Conservation (phyloP, 2,888 invertebrate genomes). For the Pachycephus smyrnensis region DNA sequence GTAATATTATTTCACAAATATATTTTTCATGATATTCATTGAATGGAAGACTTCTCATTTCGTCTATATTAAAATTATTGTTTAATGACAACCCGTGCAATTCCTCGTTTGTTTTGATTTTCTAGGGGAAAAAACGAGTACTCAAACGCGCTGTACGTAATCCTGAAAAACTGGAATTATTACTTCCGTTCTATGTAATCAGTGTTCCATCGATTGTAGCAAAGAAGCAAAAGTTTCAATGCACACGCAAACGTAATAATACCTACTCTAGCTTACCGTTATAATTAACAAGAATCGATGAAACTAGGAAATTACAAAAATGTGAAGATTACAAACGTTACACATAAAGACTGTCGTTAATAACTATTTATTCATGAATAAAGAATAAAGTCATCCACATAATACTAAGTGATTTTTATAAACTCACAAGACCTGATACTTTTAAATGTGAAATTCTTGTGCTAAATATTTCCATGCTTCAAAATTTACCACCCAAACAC, state of each 20-base stretch:
- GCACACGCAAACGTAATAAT: neutral
- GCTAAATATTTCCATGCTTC: neutral
- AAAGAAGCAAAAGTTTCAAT: neutral
- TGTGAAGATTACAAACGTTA: neutral
- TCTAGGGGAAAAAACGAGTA: neutral
- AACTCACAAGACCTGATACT: neutral
- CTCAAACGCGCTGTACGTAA: neutral
- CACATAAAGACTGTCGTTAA: neutral
- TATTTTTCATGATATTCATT: neutral
- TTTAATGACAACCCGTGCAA: neutral
- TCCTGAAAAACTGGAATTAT: neutral
- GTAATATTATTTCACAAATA: slow-evolving; percentile 11
- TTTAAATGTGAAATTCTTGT: neutral
- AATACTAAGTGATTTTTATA: neutral
- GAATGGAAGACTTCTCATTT: neutral
- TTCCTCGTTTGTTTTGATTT: neutral
- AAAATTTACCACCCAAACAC: neutral
- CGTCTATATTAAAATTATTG: neutral
- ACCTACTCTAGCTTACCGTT: neutral
- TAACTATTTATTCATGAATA: neutral
- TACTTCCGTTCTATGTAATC: neutral
- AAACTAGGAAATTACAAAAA: neutral
- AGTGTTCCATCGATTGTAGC: neutral
- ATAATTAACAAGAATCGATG: neutral
- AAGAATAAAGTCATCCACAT: neutral